A percentile compares a stretch with the other conserved stretches of the same genome.
These are phyloP conservation scores for Diabrotica undecimpunctata DNA, from an alignment of 1,140 invertebrate species.

Conservation along the genomic window DNA sequence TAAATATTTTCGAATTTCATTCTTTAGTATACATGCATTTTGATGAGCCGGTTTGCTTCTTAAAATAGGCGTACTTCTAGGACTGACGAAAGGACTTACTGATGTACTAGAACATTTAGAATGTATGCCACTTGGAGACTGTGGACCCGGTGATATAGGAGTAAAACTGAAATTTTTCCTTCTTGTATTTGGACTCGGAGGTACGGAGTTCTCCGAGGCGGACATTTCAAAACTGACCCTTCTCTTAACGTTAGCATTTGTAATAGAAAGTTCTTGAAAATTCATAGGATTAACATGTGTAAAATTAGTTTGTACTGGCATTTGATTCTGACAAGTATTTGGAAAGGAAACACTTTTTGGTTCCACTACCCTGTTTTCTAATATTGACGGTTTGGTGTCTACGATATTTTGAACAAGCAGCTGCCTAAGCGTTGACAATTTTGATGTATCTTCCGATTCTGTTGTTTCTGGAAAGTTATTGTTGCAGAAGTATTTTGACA, in stretches of 20 bases:
- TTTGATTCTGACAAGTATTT: constrained; percentile 12
- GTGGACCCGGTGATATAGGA: constrained; percentile 59
- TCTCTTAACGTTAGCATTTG: constrained; percentile 44
- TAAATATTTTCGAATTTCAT: constrained; percentile 23
- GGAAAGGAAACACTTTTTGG: constrained; percentile 6
- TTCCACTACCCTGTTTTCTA: constrained; percentile 10
- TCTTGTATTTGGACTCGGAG: constrained; percentile 57
- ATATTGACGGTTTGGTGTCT: constrained; percentile 27
- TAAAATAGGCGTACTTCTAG: constrained; percentile 69
- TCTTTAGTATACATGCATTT: constrained; percentile 25
- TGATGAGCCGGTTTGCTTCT: constrained; percentile 45
- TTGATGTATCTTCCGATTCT: constrained; percentile 48
- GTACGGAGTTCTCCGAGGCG: constrained; percentile 44
- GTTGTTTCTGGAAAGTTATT: constrained; percentile 25
- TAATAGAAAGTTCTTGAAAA: constrained; percentile 12
- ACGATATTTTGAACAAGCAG: constrained; percentile 59
- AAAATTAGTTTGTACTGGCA: constrained; percentile 15
- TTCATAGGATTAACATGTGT: constrained; percentile 15
- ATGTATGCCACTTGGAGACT: constrained; percentile 55
- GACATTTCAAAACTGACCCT: constrained; percentile 61
- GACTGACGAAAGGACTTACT: constrained; percentile 81
- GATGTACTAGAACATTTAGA: constrained; percentile 56
- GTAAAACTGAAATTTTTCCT: constrained; percentile 77
- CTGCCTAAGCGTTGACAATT: constrained; percentile 68
- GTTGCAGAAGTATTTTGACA: constrained; percentile 67